Evolutionary conservation across 2,888 invertebrate species (phyloP).

Genomic region (Tenthredo distinguenda): DNA sequence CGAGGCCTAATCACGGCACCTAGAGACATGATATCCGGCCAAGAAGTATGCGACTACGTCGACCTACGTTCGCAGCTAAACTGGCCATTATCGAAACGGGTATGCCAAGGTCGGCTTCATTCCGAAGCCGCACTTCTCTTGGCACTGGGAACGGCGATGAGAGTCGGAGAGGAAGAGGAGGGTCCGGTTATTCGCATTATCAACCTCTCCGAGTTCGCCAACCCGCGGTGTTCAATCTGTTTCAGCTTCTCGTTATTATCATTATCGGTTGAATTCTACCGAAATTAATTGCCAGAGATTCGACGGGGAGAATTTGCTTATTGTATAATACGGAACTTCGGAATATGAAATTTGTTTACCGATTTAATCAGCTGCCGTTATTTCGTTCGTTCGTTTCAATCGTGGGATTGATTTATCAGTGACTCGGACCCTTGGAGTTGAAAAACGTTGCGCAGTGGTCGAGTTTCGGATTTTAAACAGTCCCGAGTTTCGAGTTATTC

Average conservation of each 20-base stretch:
- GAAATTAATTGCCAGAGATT: conserved; percentile 2
- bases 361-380: neutral
- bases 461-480: neutral
- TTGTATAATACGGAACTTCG: neutral
- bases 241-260: neutral
- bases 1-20: neutral
- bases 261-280: neutral
- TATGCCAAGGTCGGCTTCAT: conserved; percentile 75
- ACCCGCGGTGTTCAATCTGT: neutral
- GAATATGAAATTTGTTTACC: conserved; percentile 38
- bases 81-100: conserved; percentile 68
- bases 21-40: conserved; percentile 1
- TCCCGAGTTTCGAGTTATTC: neutral
- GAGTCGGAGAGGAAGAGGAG: conserved; percentile 34
- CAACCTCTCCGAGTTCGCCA: conserved; percentile 14
- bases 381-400: neutral
- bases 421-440: neutral
- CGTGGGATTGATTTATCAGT: neutral
- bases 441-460: neutral
- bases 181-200: conserved; percentile 8
- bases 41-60: neutral
- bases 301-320: neutral
- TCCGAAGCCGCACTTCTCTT: conserved; percentile 59
- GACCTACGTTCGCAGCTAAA: conserved; percentile 29
- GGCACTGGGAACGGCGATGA: conserved; percentile 32